A percentile compares a stretch with the other conserved stretches of the same genome.
Evolutionary conservation across 2,888 invertebrate species (phyloP).

Genomic region (Heliconius hortense): DNA sequence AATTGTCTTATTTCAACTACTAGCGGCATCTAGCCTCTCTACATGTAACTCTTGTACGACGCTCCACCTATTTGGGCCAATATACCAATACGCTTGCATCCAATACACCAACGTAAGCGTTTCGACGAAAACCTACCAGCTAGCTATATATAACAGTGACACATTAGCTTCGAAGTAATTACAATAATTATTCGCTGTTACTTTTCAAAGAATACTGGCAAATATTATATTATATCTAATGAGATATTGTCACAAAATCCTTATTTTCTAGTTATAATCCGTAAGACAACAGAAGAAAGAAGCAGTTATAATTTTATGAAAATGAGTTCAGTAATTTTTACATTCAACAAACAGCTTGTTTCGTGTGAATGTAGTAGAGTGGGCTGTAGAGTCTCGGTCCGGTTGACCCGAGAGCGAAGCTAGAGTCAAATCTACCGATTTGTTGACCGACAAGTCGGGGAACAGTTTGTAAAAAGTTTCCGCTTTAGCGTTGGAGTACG

Average conservation of each 20-base stretch:
- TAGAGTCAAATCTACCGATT: constrained; percentile 37
- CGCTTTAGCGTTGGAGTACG: constrained; percentile 41
- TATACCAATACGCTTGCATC: constrained; percentile 6
- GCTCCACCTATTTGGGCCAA: constrained; percentile 16
- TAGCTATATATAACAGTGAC: background rate
- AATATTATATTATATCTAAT: background rate
- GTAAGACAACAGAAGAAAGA: background rate
- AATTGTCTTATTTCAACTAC: constrained; percentile 39
- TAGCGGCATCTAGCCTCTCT: constrained; percentile 41
- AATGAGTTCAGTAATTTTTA: constrained; percentile 18
- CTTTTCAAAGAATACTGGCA: background rate
- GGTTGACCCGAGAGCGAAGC: constrained; percentile 32
- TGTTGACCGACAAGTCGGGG: constrained; percentile 39
- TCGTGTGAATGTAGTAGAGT: constrained; percentile 10
- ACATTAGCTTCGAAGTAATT: background rate
- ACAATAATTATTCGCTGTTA: background rate
- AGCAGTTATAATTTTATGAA: background rate
- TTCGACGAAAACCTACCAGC: constrained; percentile 4
- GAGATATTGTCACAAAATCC: background rate
- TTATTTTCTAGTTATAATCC: background rate
- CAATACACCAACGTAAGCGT: constrained; percentile 13
- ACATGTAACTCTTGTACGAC: constrained; percentile 23
- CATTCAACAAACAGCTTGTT: constrained; percentile 14
- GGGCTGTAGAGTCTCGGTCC: constrained; percentile 18
- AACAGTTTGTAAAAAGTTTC: constrained; percentile 40